A percentile compares a stretch with the other conserved stretches of the same genome.
Conservation (phyloP, 2,113 vertebrate genomes). For the Condylura cristata region DNA sequence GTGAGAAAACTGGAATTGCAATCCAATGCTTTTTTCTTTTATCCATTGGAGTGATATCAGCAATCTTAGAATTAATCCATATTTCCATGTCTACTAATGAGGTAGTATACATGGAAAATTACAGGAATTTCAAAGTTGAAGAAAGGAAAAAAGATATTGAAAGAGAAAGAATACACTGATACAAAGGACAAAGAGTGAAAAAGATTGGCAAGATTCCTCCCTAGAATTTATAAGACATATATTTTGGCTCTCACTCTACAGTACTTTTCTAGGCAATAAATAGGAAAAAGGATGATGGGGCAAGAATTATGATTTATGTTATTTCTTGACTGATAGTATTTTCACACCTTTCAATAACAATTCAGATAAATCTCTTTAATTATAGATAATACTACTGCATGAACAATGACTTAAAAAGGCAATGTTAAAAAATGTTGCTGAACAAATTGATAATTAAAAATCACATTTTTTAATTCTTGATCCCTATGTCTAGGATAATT, state of each 20-base stretch:
- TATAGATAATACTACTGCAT: constrained; percentile 1
- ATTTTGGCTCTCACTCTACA: no score
- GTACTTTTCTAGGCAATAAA: no score
- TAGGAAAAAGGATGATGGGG: no score
- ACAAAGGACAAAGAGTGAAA: no score
- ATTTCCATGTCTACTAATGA: neutral
- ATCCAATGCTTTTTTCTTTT: neutral
- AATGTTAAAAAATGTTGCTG: constrained; percentile 44
- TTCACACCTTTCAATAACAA: no score
- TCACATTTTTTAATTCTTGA: neutral
- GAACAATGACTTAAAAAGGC: neutral
- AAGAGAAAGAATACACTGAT: neutral
- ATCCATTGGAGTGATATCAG: neutral
- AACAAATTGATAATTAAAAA: constrained; percentile 30
- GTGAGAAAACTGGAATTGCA: neutral
- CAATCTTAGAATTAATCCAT: neutral
- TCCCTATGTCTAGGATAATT: neutral
- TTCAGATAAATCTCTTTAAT: constrained; percentile 39
- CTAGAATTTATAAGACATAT: no score
- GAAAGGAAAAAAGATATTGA: neutral
- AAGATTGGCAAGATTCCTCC: no score
- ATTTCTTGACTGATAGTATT: neutral
- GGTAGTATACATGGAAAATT: neutral
- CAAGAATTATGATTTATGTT: neutral
- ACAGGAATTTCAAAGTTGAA: neutral